Percentiles rank a stretch among this genome's conserved stretches.
phyloP scores from a whole-genome alignment of 2,888 invertebrate species.

The Lepetodrilus schrolli region DNA sequence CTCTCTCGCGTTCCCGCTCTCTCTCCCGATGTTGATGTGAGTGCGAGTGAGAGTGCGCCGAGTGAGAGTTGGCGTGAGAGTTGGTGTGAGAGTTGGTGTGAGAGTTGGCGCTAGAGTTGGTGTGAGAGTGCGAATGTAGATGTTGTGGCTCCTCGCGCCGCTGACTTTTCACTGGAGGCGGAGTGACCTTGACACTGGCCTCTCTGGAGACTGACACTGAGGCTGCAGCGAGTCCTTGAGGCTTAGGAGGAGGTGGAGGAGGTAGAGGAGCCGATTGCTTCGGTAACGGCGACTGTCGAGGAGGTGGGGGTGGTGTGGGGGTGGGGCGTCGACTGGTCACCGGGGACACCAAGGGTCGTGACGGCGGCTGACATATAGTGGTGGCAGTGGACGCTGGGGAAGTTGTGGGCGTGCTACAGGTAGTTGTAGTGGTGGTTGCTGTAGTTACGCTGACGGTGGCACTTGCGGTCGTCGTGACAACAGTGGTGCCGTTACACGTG shows the following conservation, averaged over 20 bases:
- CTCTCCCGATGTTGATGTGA: constrained; percentile 23
- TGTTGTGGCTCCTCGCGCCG: not conserved
- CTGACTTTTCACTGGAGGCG: constrained; percentile 8
- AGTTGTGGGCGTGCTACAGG: constrained; percentile 30
- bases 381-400: constrained; percentile 26
- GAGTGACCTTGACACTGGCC: not conserved
- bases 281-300: not conserved
- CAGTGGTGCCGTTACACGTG: constrained; percentile 21
- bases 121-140: constrained; percentile 8
- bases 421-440: constrained; percentile 31
- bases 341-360: constrained; percentile 27
- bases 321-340: constrained; percentile 7
- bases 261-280: not conserved
- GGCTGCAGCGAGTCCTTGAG: not conserved
- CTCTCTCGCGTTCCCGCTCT: constrained; percentile 38
- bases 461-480: constrained; percentile 26
- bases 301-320: constrained; percentile 7
- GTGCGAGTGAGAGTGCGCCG: not conserved
- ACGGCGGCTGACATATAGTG: constrained; percentile 30
- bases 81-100: too few species aligned
- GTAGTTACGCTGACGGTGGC: constrained; percentile 28
- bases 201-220: not conserved
- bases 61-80: not conserved
- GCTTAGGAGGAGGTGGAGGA: not conserved
- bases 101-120: not conserved